Base-by-base conservation (phyloP, 2,888 invertebrate genomes). In the Bruchidius siliquastri region DNA sequence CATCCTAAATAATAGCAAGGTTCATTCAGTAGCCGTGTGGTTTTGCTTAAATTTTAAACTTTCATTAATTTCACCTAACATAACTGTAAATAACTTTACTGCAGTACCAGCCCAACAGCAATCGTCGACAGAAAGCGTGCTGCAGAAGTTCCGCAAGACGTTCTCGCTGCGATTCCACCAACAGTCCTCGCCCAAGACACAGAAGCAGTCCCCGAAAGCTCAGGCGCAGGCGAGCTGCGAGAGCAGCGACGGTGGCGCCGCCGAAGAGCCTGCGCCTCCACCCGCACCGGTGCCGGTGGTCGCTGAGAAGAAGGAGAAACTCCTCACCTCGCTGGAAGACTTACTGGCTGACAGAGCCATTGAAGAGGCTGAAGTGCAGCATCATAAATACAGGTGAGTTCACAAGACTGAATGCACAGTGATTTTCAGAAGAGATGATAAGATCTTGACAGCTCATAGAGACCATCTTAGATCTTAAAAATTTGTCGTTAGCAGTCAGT, bases 131-230 rank as follows among this genome's bases (percentile, higher is more conserved):
- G 90, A 90, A 80, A 90, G 92, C 83, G 91, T 92, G 67, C 85
- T 92, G 77, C 91, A 92, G 81, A 92, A 92, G 85, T 92, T 93
- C 84, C 88, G 91, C 75, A 92, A 92, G 83, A 92, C 91, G 76
- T 90, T 93, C 82, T 91, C 92, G 30, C 82, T 90, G 74, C 88
- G 89, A 79, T 90, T 90, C 83, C 88, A 90, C 80, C 79, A 79
- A 67, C 75, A 72, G 30, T n/a, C 69, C 69, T 26, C 26, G 26
- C 49, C 49, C 10, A 49, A 49, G 18, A 8, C 49, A 4, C 49
- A 49, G 18, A 49, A 49, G 18, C 49, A 49, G 49, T 49, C 49
- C 49, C 49, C 49, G 0, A 49, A 49, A 13, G 49, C 49, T 4
- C 49, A 49, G 49, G 10, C 49, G 49, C 49, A 49, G 49, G 74